Base-by-base conservation (phyloP, 2,113 vertebrate species). In the Bufo bufo region DNA sequence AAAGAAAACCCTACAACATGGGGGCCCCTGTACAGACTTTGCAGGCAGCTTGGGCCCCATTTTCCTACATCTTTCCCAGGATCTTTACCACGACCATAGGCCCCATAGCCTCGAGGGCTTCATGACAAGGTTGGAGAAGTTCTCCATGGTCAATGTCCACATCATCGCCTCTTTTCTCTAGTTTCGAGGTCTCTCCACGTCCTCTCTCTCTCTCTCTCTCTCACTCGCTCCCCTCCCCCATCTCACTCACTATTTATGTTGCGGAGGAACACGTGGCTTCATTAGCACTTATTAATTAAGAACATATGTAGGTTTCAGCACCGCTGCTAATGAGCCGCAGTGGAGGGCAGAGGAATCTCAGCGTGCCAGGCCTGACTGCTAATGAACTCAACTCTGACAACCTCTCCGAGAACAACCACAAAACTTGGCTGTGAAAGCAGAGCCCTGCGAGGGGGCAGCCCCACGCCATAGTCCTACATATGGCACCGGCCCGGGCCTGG, bases 261-360 rank as follows among this genome's bases (percentile, higher is more conserved):
- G 78, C 79, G 4, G 52, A 82, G 23, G 16, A 74, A 82, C 78
- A 84, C 72, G 87, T 63, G 81, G 81, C 13, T 88, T 88, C 87
- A 88, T 88, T 88, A 88, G 87, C 87, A 88, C 87, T 63, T 88
- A 88, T 88, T 88, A 88, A 88, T 88, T 88, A 88, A 84, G 81
- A 88, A 88, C 87, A 88, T 88, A 84, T 88, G 81, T 77, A 77
- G 80, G 87, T 88, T 88, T 88, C 58, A 84, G 80, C 87, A 52
- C 79, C 50, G 80, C 69, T 75, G 72, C 69, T 88, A 84, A 88
- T 83, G 80, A 83, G 69, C 86, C 69, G 20, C 58, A 43, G 56
- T 75, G 56, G 45, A 43, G 86, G 56, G 80, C 45, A 33, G 14
- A 3, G 87, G 80, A 84, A 88, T 84, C 45, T 65, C 66, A 13